These are phyloP conservation scores for Callyntrura sp. DNA, from an alignment of 2,888 invertebrate genomes.

Conservation along the genomic window DNA sequence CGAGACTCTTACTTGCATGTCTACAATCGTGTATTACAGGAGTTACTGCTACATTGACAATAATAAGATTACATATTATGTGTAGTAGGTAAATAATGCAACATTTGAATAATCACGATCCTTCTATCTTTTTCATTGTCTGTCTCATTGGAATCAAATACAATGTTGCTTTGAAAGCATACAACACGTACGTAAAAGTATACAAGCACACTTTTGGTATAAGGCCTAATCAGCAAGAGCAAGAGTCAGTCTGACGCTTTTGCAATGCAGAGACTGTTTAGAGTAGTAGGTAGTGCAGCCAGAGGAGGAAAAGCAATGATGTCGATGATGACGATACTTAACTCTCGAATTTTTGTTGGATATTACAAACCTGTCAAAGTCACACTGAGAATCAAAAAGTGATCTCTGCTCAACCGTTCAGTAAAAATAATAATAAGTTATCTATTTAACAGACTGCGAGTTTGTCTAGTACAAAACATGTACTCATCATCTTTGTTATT, in stretches of 20 bases:
- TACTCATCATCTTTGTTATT: conserved; percentile 62
- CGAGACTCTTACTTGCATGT: not conserved
- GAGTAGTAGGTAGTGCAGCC: not conserved
- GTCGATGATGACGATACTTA: conserved; percentile 61
- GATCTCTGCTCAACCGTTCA: conserved; percentile 58
- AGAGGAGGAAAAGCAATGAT: conserved; percentile 25
- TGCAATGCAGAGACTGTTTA: conserved; percentile 23
- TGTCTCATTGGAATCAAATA: not conserved
- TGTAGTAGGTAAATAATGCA: not conserved
- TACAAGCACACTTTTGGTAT: conserved; percentile 6
- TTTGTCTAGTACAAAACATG: conserved; percentile 43
- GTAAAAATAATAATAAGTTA: conserved; percentile 56
- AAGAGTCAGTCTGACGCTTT: conserved; percentile 12
- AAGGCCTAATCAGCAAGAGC: not conserved
- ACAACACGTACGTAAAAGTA: not conserved
- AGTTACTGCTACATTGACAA: not conserved
- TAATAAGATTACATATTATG: not conserved
- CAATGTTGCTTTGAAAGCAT: not conserved
- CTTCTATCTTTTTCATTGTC: not conserved
- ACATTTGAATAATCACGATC: conserved; percentile 37
- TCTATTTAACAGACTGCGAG: conserved; percentile 48
- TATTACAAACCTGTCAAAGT: conserved; percentile 72
- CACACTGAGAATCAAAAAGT: conserved; percentile 75
- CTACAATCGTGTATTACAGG: not conserved
- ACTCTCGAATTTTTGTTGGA: conserved; percentile 59